Percentiles rank a stretch among this genome's conserved stretches.
Evolutionary conservation across 1,140 invertebrate genomes (phyloP).

Genomic region (Solenopsis invicta): DNA sequence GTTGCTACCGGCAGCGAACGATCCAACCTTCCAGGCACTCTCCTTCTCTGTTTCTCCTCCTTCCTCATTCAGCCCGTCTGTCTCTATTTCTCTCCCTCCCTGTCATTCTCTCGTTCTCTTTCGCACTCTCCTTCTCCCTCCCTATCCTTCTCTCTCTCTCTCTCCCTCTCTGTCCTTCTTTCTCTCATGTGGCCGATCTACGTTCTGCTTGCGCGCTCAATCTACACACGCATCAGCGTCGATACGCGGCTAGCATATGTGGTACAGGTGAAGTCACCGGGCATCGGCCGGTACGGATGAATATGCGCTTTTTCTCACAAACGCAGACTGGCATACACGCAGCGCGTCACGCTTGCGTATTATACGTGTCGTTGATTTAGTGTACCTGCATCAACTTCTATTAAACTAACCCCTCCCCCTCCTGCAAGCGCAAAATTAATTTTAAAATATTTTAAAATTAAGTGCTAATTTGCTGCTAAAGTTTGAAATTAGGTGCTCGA

Average conservation of each 20-base stretch:
- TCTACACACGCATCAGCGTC: constrained; percentile 61
- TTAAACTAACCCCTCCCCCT: no score
- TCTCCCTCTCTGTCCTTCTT: constrained; percentile 7
- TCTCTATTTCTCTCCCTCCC: constrained; percentile 36
- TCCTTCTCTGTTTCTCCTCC: constrained; percentile 51
- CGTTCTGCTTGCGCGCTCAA: constrained; percentile 53
- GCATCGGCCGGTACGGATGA: constrained; percentile 18
- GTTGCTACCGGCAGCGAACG: constrained; percentile 87
- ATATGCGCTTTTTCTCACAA: constrained; percentile 27
- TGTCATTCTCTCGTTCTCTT: constrained; percentile 25
- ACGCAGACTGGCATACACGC: not conserved
- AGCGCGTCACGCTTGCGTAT: constrained; percentile 13
- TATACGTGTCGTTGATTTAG: constrained; percentile 51
- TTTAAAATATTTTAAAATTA: no score
- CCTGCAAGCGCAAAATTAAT: no score
- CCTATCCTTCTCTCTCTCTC: not conserved
- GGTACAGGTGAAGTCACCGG: constrained; percentile 63
- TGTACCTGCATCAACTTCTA: constrained; percentile 40
- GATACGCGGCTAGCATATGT: constrained; percentile 58
- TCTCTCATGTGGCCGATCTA: constrained; percentile 6
- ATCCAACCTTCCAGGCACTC: constrained; percentile 83
- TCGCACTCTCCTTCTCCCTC: constrained; percentile 65
- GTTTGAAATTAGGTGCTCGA: no score
- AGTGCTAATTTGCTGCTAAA: no score
- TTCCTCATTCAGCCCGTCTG: constrained; percentile 37